Conservation (phyloP, 2,888 invertebrate species). For the Eupithecia abbreviata region DNA sequence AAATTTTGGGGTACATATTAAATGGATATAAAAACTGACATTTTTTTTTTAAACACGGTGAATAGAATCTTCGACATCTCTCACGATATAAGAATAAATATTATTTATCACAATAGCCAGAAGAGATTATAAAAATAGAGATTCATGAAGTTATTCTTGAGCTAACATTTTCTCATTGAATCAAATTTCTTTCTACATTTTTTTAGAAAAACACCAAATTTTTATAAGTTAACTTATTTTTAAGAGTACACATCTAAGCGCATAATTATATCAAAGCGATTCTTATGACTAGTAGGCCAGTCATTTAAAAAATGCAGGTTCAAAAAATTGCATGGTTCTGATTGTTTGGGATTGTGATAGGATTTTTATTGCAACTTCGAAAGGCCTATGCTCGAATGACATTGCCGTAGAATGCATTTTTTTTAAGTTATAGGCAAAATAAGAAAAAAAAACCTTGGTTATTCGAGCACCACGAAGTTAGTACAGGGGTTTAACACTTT, state of each 20-base stretch:
- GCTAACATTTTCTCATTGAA: slow-evolving; percentile 3
- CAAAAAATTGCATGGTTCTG: too few species aligned
- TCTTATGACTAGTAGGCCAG: neutral
- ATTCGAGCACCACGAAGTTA: too few species aligned
- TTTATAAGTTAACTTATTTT: neutral
- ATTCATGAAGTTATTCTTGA: slow-evolving; percentile 24
- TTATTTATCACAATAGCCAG: slow-evolving; percentile 24
- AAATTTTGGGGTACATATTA: neutral
- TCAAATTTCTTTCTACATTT: neutral
- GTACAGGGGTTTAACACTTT: too few species aligned
- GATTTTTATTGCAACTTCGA: too few species aligned
- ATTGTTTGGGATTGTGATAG: too few species aligned
- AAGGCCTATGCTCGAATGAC: too few species aligned
- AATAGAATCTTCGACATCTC: neutral
- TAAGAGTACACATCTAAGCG: neutral
- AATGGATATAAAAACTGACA: neutral
- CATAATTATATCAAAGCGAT: slow-evolving; percentile 1
- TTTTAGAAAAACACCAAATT: neutral
- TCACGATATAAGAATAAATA: slow-evolving; percentile 5
- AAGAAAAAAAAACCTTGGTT: too few species aligned
- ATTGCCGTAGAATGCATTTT: too few species aligned
- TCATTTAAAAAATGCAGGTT: too few species aligned
- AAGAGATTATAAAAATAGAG: slow-evolving; percentile 34
- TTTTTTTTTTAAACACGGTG: neutral
- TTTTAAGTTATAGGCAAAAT: too few species aligned